Conservation (phyloP, 23 tunicate genomes). For the Styela clava region DNA sequence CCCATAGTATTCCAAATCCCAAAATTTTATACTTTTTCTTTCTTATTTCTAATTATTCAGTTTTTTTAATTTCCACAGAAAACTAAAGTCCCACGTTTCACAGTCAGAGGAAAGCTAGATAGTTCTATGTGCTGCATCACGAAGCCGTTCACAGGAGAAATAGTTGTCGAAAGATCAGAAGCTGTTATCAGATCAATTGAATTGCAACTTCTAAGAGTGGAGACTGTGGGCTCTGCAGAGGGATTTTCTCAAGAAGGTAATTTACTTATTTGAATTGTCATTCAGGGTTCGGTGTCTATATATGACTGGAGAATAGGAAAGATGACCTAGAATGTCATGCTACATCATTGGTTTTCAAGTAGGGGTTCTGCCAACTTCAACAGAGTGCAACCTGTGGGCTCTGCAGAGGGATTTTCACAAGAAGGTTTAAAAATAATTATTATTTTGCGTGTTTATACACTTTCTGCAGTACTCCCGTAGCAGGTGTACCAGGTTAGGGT, state of each 20-base stretch:
- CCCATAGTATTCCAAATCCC: too few species aligned
- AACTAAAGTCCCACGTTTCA: constrained; percentile 58
- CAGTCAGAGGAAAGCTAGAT: constrained; percentile 71
- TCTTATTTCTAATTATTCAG: too few species aligned
- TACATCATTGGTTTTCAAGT: too few species aligned
- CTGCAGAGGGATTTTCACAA: constrained; percentile 68
- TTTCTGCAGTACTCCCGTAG: too few species aligned
- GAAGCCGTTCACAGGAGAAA: constrained; percentile 76
- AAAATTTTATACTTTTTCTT: too few species aligned
- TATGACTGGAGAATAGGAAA: too few species aligned
- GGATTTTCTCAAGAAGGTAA: constrained; percentile 69
- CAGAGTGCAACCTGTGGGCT: constrained; percentile 89
- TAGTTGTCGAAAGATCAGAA: constrained; percentile 61
- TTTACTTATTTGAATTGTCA: background rate
- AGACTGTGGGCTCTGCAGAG: constrained; percentile 88
- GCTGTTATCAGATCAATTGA: constrained; percentile 56
- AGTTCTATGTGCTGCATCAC: constrained; percentile 50
- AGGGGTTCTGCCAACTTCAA: too few species aligned
- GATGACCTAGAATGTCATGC: too few species aligned
- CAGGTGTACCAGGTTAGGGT: too few species aligned
- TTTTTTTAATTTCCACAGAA: constrained; percentile 34
- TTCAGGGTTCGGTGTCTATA: too few species aligned
- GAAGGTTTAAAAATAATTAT: too few species aligned
- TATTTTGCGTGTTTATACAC: too few species aligned
- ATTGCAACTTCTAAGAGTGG: constrained; percentile 74